phyloP scores from a whole-genome alignment of 2,113 vertebrate species.

The Penelope pileata region DNA sequence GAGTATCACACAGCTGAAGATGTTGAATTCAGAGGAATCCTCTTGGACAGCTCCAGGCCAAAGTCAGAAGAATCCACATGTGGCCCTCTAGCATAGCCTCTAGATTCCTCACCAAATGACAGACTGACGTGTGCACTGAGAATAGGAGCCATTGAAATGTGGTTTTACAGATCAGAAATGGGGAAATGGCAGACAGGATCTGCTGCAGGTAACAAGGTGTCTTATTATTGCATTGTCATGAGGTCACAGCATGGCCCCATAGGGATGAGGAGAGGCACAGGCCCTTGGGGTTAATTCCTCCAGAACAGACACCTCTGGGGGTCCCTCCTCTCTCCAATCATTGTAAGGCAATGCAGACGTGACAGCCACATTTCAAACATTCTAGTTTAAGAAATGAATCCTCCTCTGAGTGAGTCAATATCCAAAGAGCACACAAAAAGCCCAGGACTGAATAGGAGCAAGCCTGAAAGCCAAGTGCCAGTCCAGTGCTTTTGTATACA shows the following conservation, averaged over 20 bases:
- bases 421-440: not conserved
- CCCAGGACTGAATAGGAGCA: not conserved
- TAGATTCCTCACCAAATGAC: not conserved
- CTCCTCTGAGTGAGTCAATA: not conserved
- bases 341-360: not conserved
- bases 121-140: not conserved
- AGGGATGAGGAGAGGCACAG: not conserved
- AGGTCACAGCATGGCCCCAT: accelerated
- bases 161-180: not conserved
- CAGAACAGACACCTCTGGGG: not conserved
- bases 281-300: not conserved
- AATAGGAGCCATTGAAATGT: not conserved
- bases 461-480: not conserved
- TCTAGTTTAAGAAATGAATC: not conserved
- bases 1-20: not conserved
- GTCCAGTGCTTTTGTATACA: not conserved
- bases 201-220: accelerated
- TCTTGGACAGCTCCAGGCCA: not conserved
- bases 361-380: not conserved
- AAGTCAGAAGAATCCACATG: not conserved
- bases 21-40: not conserved
- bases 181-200: not conserved
- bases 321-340: not conserved
- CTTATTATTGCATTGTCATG: accelerated
- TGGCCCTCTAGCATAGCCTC: too few species aligned